Conservation (phyloP, 2,888 invertebrate genomes). For the Scrobipalpa costella region DNA sequence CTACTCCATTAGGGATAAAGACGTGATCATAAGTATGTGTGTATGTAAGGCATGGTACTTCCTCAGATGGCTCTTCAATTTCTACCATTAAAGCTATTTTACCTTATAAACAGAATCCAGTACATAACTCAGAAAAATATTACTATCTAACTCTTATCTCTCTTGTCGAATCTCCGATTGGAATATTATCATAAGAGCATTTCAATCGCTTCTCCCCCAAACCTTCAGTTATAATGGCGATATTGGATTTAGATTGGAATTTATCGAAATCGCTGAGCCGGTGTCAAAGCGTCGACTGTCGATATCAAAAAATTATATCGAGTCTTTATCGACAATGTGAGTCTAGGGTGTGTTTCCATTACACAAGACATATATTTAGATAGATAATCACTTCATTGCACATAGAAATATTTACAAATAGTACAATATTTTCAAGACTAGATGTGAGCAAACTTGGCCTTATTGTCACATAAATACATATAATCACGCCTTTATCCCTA, state of each 20-base stretch:
- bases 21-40: too few relatives aligned
- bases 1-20: too few relatives aligned
- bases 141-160: not conserved
- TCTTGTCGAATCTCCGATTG: not conserved
- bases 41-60: too few relatives aligned
- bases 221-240: slow-evolving; percentile 13
- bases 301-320: slow-evolving; percentile 74
- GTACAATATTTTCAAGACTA: too few relatives aligned
- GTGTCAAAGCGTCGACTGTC: slow-evolving; percentile 62
- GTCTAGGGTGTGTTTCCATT: slow-evolving; percentile 43
- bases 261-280: slow-evolving; percentile 59
- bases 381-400: too few relatives aligned
- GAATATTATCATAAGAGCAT: slow-evolving; percentile 18
- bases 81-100: not conserved
- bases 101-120: not conserved
- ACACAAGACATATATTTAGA: too few relatives aligned
- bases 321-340: slow-evolving; percentile 65
- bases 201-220: slow-evolving; percentile 12
- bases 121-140: not conserved
- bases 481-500: too few relatives aligned
- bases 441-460: too few relatives aligned
- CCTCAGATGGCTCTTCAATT: too few relatives aligned
- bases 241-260: slow-evolving; percentile 43
- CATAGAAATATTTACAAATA: too few relatives aligned
- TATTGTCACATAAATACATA: too few relatives aligned